phyloP scores from a whole-genome alignment of 1,140 invertebrate species.

The Bombyx mori region DNA sequence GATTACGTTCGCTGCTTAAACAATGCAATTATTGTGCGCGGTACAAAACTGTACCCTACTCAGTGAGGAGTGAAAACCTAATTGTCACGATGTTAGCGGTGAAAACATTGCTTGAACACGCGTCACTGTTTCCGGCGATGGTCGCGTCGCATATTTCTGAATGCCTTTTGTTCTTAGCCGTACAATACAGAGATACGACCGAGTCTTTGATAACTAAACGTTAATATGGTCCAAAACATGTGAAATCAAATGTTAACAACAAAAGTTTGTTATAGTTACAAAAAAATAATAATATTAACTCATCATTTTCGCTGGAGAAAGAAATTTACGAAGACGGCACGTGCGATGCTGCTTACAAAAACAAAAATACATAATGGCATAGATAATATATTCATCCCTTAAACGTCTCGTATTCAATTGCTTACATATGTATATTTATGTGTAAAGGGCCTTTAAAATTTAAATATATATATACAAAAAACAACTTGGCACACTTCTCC shows the following conservation, averaged over 20 bases:
- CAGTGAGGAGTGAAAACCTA: conserved; percentile 44
- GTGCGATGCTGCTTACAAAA: too few species aligned
- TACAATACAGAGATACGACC: conserved; percentile 29
- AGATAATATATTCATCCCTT: too few species aligned
- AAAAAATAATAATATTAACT: too few species aligned
- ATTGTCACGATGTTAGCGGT: conserved; percentile 44
- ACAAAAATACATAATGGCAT: too few species aligned
- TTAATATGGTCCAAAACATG: too few species aligned
- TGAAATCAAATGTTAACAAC: not conserved
- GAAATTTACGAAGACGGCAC: too few species aligned
- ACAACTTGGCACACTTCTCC: not conserved
- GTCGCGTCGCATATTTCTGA: conserved; percentile 48
- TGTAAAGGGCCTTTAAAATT: not conserved
- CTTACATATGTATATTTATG: not conserved
- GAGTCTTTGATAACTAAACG: conserved; percentile 15
- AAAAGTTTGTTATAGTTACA: too few species aligned
- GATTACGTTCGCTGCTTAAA: conserved; percentile 30
- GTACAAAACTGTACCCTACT: conserved; percentile 52
- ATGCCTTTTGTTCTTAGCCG: conserved; percentile 61
- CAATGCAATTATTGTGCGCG: conserved; percentile 33
- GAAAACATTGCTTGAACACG: conserved; percentile 57
- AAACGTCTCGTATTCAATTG: too few species aligned
- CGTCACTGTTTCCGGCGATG: conserved; percentile 44
- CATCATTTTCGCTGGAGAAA: too few species aligned
- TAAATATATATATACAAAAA: not conserved